Evolutionary conservation across 1,140 invertebrate genomes (phyloP), one percentile per base, ranked within the genome.

Genomic region (Drosophila albomicans): DNA sequence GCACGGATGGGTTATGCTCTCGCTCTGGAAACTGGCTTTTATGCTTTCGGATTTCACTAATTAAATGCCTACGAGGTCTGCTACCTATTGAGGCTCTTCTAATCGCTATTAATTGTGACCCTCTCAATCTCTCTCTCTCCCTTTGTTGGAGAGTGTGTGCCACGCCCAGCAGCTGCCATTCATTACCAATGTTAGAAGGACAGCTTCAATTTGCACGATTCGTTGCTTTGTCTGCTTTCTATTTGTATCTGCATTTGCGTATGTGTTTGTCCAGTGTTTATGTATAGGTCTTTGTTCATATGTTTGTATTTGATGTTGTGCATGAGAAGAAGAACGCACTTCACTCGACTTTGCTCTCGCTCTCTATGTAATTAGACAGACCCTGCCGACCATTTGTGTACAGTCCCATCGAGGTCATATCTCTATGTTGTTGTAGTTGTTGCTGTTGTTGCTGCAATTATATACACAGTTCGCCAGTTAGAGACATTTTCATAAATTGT

Each of bases 401-500:
- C 13, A 57, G n/a, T 20, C 30, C 28, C 52, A 15, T 32, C 30
- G 30, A 35, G 52, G 30, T 35, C 30, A 13, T 8, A 15, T 20
- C 32, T 43, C n/a, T 41, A 5, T 64, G 62, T 45, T 64, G 62
- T 45, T 57, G 38, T 41, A 11, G 38, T 41, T 41, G 38, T n/a
- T 56, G 52, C 2, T 41, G 20, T 62, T 63, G 35, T 32, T 65
- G 30, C 57, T 25, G 51, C 73, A 65, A 70, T 63, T 70, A 63
- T 67, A 38, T 67, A 64, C 74, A 75, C 78, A 84, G 51, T 77
- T 75, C 5, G 70, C 78, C 78, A 73, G 30, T 38, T 38, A 84
- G 81, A 78, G 80, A 88, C 69, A 84, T 88, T 88, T 88, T 88
- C 75, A 89, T 89, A 79, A 89, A 89, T 89, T 88, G 75, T 89